Base-by-base conservation (phyloP, 2,888 invertebrate genomes). In the Lobophora halterata region DNA sequence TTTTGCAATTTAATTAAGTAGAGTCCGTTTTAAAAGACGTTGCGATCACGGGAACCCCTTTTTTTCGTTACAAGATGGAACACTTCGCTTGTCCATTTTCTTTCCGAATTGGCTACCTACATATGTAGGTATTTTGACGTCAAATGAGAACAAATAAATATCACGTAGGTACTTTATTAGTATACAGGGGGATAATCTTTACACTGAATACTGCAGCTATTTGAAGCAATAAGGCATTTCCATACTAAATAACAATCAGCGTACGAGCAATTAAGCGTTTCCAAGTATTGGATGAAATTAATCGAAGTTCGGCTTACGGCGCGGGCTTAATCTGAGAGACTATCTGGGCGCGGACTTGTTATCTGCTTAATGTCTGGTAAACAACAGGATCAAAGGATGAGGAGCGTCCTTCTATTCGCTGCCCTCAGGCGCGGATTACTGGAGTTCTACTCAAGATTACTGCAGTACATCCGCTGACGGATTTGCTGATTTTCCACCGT, bases 331-430 rank as follows among this genome's bases (percentile, higher is more conserved):
- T 86, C 85, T 85, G 77, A 76, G 77, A 75, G 74, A 76, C 77
- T 83, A 85, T 86, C 83, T 71, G 79, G 75, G 81, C 83, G 83
- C 73, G 80, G 86, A 86, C 79, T 86, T 82, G 86, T 85, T 88
- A 88, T 88, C 88, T 88, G 88, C 79, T 88, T 87, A 88, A 88
- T 88, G 88, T 88, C 87, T 88, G 88, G 88, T 88, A 87, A 88
- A 88, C 88, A 88, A 87, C 85, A 71, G 88, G 87, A 86, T 88
- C 85, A 87, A 86, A 81, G 86, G 87, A 87, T 87, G 85, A 85
- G 83, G 79, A 77, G 71, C 77, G 80, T 85, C 86, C 85, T 85
- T 81, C 77, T 77, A 80, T 80, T 78, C 74, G 71, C 54, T 82
- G 79, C 83, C 86, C 85, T 81, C 73, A 57, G 83, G 85, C 79